Conservation (phyloP, 2,888 invertebrate species). For the Pecten maximus region DNA sequence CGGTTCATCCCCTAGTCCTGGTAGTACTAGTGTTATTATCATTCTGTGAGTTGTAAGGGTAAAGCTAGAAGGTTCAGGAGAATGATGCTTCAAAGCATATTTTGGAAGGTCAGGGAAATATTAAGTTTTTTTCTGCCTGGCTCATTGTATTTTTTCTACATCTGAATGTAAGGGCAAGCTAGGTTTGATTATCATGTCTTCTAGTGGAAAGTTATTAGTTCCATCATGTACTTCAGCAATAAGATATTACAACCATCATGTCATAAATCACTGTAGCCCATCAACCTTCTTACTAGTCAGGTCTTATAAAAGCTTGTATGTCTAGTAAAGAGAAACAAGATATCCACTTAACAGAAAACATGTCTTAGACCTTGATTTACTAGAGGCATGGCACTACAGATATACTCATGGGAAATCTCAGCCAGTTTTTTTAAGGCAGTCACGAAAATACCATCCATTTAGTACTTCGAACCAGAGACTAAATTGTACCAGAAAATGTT, state of each 20-base stretch:
- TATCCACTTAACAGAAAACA: conserved; percentile 18
- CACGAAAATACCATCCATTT: background rate
- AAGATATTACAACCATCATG: background rate
- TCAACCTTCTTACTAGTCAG: background rate
- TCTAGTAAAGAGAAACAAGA: background rate
- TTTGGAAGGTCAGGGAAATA: background rate
- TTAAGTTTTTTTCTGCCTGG: background rate
- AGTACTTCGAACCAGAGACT: background rate
- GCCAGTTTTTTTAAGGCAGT: background rate
- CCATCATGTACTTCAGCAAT: background rate
- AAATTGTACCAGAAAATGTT: background rate
- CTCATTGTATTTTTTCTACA: background rate
- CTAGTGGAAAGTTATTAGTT: background rate
- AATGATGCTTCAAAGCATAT: no score
- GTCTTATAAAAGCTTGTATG: conserved; percentile 26
- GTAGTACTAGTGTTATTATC: no score
- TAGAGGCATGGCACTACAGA: background rate
- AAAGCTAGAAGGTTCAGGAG: no score
- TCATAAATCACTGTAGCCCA: background rate
- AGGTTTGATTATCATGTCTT: background rate
- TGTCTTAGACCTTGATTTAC: conserved; percentile 7
- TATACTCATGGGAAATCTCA: conserved; percentile 20
- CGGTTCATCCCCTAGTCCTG: no score
- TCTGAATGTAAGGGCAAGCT: background rate
- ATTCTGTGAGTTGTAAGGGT: no score